Conservation (phyloP, 2,888 invertebrate species). For the Melipona bicolor region DNA sequence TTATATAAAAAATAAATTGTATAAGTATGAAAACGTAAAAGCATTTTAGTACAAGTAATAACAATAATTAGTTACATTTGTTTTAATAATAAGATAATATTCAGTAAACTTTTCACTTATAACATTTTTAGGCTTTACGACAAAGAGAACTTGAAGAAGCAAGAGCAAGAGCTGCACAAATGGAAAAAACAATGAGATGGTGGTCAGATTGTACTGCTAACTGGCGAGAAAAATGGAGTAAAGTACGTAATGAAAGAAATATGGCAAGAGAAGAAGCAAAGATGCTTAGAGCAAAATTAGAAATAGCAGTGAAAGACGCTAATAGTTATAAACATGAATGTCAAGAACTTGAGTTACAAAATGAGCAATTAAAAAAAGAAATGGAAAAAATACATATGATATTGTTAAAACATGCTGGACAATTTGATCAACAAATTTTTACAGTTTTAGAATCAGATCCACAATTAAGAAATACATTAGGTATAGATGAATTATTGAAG, state of each 20-base stretch:
- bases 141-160: constrained; percentile 96
- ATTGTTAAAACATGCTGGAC: constrained; percentile 89
- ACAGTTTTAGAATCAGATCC: constrained; percentile 80
- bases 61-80: not conserved
- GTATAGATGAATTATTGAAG: constrained; percentile 77
- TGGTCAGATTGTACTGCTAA: constrained; percentile 99
- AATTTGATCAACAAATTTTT: constrained; percentile 86
- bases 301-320: constrained; percentile 91
- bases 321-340: constrained; percentile 91
- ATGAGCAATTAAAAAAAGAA: constrained; percentile 91
- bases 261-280: constrained; percentile 96
- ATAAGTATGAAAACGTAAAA: not conserved
- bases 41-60: not conserved
- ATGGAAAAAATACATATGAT: constrained; percentile 91
- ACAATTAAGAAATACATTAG: constrained; percentile 77
- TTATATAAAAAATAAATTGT: not conserved
- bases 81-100: constrained; percentile 6
- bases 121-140: constrained; percentile 85
- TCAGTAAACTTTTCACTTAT: not conserved
- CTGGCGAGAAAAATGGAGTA: constrained; percentile 98
- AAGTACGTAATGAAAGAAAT: constrained; percentile 96
- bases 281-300: constrained; percentile 92
- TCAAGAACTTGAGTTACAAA: constrained; percentile 91
- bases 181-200: constrained; percentile 99
- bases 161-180: constrained; percentile 96